phyloP scores from a whole-genome alignment of 1,140 invertebrate genomes.

The Metaphire vulgaris region DNA sequence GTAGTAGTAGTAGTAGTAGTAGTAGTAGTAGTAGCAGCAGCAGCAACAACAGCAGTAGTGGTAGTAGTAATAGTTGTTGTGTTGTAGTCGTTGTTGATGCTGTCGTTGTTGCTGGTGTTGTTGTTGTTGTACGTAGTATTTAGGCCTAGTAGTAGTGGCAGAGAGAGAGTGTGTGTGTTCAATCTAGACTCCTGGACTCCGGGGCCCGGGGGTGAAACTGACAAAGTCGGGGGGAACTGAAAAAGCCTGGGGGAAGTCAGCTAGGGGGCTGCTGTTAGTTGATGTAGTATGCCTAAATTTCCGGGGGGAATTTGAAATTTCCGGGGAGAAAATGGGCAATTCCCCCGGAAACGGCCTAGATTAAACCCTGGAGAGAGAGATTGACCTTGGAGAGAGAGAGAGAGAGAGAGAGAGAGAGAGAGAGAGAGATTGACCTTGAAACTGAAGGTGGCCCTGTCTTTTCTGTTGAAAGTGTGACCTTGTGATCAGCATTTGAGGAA shows the following conservation, averaged over 20 bases:
- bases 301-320: background rate
- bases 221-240: background rate
- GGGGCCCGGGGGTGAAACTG: background rate
- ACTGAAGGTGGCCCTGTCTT: background rate
- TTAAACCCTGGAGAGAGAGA: too few species aligned
- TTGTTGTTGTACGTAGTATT: background rate
- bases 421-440: too few species aligned
- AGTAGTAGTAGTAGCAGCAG: background rate
- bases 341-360: too few species aligned
- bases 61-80: background rate
- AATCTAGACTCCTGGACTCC: too few species aligned
- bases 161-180: too few species aligned
- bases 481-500: background rate
- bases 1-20: slow-evolving; percentile 2
- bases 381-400: too few species aligned
- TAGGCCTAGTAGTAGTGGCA: background rate
- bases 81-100: background rate
- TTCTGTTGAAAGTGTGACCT: background rate
- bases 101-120: background rate
- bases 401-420: too few species aligned
- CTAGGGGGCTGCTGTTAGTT: background rate
- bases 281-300: background rate
- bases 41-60: background rate
- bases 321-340: background rate
- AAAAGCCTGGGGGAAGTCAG: background rate